These are phyloP conservation scores for Drosophila sulfurigaster DNA, from an alignment of 1,140 invertebrate species.

Conservation along the genomic window DNA sequence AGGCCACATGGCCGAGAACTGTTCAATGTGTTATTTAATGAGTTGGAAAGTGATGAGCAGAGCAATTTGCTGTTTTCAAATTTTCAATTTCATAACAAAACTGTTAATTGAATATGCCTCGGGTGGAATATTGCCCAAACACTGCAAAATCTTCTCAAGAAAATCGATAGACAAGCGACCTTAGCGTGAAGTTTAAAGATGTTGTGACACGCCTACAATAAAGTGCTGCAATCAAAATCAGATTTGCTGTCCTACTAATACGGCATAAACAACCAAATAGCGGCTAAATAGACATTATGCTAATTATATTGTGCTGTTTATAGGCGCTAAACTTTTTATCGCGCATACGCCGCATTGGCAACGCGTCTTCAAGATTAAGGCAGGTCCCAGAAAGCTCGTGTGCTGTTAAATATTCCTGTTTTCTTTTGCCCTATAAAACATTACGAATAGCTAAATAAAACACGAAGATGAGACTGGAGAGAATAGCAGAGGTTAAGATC, in stretches of 20 bases:
- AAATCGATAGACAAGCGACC: constrained; percentile 21
- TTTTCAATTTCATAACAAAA: constrained; percentile 24
- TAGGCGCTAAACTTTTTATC: constrained; percentile 33
- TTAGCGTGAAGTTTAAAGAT: not conserved
- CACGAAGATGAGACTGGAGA: not conserved
- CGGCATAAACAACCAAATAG: constrained; percentile 18
- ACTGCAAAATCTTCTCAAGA: not conserved
- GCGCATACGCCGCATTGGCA: constrained; percentile 22
- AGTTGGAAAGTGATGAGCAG: constrained; percentile 41
- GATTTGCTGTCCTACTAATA: constrained; percentile 49
- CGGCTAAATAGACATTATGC: constrained; percentile 55
- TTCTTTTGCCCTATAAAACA: not conserved
- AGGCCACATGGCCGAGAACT: constrained; percentile 40
- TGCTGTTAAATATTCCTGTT: not conserved
- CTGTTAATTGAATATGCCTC: constrained; percentile 43
- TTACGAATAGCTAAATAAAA: not conserved
- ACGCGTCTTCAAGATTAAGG: not conserved
- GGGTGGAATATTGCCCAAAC: not conserved
- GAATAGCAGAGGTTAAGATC: too few relatives aligned
- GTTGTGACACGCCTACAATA: constrained; percentile 44
- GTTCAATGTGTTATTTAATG: constrained; percentile 36
- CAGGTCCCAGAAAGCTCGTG: not conserved
- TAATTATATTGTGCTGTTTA: constrained; percentile 67
- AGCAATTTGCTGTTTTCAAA: constrained; percentile 29
- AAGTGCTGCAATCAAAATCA: constrained; percentile 53